These are phyloP conservation scores for Drosophila mimica DNA, from an alignment of 2,888 invertebrate species.

Conservation along the genomic window DNA sequence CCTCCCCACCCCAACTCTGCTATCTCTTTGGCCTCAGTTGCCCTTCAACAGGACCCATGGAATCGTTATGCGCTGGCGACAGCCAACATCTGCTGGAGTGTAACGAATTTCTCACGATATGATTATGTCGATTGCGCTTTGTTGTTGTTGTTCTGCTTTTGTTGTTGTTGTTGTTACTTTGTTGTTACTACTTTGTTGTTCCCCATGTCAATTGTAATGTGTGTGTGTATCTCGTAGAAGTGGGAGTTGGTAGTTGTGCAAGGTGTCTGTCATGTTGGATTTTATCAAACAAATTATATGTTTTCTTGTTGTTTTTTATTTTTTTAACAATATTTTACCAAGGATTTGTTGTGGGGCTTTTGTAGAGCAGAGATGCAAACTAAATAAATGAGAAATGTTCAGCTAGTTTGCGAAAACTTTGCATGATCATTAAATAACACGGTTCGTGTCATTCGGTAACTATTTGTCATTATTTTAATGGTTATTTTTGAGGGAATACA, in stretches of 20 bases:
- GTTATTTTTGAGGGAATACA: not conserved
- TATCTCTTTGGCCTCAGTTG: slow-evolving; percentile 54
- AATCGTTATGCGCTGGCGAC: slow-evolving; percentile 46
- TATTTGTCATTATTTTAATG: not conserved
- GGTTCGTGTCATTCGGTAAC: not conserved
- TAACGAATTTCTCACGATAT: slow-evolving; percentile 85
- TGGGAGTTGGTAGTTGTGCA: slow-evolving; percentile 37
- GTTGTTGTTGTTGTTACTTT: slow-evolving; percentile 50
- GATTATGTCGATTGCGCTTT: slow-evolving; percentile 82
- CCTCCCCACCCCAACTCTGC: not conserved
- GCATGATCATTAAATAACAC: slow-evolving; percentile 2
- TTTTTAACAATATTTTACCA: slow-evolving; percentile 22
- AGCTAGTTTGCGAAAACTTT: not conserved
- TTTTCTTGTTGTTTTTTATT: slow-evolving; percentile 19
- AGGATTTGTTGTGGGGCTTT: slow-evolving; percentile 23
- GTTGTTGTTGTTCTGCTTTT: slow-evolving; percentile 55
- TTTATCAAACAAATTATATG: slow-evolving; percentile 60
- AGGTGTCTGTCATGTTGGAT: slow-evolving; percentile 67
- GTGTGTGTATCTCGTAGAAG: slow-evolving; percentile 23
- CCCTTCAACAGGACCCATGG: slow-evolving; percentile 64
- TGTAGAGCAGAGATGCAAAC: not conserved
- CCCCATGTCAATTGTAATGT: slow-evolving; percentile 26
- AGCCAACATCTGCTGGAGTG: slow-evolving; percentile 79
- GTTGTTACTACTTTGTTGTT: slow-evolving; percentile 58
- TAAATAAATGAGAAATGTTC: slow-evolving; percentile 4